Evolutionary conservation across 2,888 invertebrate genomes (phyloP), one percentile per base, ranked within the genome.

Genomic region (Sericinus montela): DNA sequence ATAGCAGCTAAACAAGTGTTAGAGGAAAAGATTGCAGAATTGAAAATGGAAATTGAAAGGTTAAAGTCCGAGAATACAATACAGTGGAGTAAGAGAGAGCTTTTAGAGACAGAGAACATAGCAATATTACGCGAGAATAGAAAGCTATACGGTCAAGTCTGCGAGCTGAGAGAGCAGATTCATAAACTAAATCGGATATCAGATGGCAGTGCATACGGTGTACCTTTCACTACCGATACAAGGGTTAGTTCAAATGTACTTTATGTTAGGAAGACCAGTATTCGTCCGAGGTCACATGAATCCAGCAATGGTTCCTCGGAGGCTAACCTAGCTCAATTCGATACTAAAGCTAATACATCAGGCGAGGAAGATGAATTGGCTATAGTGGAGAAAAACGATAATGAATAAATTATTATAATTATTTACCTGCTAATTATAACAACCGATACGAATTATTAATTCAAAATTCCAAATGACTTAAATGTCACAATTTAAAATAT

Each of bases 41-140:
- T 69, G 10, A 83, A 75, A 65, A 85, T 88, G 72, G 81, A 97
- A 92, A 79, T 97, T 59, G 97, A 98, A 72, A 90, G 93, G 60
- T 85, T 97, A 10, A 97, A 98, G 84, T 94, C 94, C 0, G 98
- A 98, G 83, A 98, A 98, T 80, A 97, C 97, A 0, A 93, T 95
- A 0, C 98, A 98, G 73, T 98, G 97, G 97, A 96, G 95, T 13
- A 95, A 96, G 74, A 87, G 97, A 3, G 98, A 98, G 78, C 89
- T 96, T 5, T 75, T 98, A 42, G 98, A 98, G 81, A 95, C 97
- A 0, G 97, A 98, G 65, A 97, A 97, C 72, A 90, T 96, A 63
- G 93, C 93, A 0, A 88, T 98, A 56, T 94, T 98, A 68, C 89
- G 97, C 30, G 97, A 98, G 62, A 97, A 97, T 70, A 97, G 97